Conservation (phyloP, 2,888 invertebrate genomes). For the Lampropteryx suffumata region DNA sequence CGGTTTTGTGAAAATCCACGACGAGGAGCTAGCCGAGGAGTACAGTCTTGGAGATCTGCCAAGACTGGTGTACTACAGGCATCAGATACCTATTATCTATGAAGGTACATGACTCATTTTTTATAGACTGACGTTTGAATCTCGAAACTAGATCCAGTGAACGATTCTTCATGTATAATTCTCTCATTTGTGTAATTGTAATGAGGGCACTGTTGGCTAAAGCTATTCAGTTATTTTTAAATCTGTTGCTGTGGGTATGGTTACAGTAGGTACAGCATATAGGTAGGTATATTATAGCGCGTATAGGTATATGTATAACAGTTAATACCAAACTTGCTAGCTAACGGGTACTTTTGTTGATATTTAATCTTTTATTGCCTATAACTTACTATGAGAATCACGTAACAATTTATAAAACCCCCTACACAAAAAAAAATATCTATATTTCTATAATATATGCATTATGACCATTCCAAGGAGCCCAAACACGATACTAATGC, state of each 20-base stretch:
- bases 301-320: too few species aligned
- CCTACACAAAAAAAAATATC: too few species aligned
- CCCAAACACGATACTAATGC: too few species aligned
- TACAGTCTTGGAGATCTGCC: slow-evolving; percentile 95
- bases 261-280: too few species aligned
- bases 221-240: slow-evolving; percentile 30
- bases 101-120: slow-evolving; percentile 87
- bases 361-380: too few species aligned
- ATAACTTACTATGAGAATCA: too few species aligned
- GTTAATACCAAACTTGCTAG: too few species aligned
- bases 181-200: slow-evolving; percentile 33
- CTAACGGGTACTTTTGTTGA: too few species aligned
- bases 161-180: slow-evolving; percentile 38
- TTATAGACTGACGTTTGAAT: slow-evolving; percentile 55
- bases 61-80: slow-evolving; percentile 95
- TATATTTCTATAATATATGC: too few species aligned
- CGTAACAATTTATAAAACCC: too few species aligned
- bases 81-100: slow-evolving; percentile 96
- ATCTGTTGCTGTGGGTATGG: slow-evolving; percentile 25
- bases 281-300: too few species aligned
- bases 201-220: slow-evolving; percentile 31
- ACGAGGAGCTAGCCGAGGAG: slow-evolving; percentile 94
- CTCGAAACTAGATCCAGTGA: slow-evolving; percentile 47
- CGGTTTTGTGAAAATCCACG: slow-evolving; percentile 97
- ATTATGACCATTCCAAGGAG: too few species aligned